Conservation (phyloP, 2,888 invertebrate genomes). For the Tetrapedia diversipes region DNA sequence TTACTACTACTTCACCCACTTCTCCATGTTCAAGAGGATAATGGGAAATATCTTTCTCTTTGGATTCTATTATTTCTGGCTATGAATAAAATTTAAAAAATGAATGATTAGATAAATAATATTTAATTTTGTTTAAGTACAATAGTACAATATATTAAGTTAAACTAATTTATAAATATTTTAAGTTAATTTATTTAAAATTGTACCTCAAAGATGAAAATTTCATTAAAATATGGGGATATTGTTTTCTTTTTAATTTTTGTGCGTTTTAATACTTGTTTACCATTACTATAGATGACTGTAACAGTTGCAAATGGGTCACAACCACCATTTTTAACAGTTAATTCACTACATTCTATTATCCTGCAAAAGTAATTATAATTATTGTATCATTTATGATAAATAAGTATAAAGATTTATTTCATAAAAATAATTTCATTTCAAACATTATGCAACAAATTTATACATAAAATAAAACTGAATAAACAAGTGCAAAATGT, state of each 20-base stretch:
- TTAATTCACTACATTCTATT: constrained; percentile 93
- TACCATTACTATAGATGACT: constrained; percentile 91
- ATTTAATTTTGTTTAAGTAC: not conserved
- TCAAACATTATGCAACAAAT: not conserved
- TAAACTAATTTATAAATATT: not conserved
- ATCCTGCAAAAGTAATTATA: constrained; percentile 84
- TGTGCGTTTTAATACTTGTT: constrained; percentile 91
- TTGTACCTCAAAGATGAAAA: constrained; percentile 89
- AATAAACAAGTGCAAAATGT: not conserved
- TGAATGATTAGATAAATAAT: not conserved
- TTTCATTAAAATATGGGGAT: constrained; percentile 94
- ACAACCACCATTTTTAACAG: constrained; percentile 94
- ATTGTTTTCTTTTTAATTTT: constrained; percentile 95
- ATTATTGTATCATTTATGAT: not conserved
- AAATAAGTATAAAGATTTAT: not conserved
- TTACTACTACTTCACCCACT: constrained; percentile 91
- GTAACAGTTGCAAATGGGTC: constrained; percentile 94
- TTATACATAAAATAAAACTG: not conserved
- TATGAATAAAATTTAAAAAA: constrained; percentile 47
- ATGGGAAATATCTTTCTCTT: constrained; percentile 80
- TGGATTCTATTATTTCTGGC: constrained; percentile 78
- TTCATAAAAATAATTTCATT: too few species aligned
- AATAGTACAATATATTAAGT: not conserved
- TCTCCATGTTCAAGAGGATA: constrained; percentile 86
- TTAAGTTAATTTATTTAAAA: not conserved